phyloP scores from a whole-genome alignment of 2,797 vertebrate genomes.

The Thamnophis elegans region DNA sequence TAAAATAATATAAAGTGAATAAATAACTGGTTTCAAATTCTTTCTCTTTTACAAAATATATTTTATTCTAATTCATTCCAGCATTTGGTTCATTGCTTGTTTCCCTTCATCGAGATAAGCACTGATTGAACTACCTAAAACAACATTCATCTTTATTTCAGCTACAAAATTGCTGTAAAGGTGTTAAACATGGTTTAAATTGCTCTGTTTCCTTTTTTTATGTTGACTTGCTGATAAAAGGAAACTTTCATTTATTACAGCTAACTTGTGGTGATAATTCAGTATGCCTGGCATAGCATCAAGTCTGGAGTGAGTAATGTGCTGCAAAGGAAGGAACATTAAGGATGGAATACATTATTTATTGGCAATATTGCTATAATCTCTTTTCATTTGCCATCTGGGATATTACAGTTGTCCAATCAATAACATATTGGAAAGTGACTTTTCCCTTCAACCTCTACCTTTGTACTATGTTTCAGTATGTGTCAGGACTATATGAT shows the following conservation, averaged over 20 bases:
- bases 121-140: conserved; percentile 61
- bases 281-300: conserved; percentile 51
- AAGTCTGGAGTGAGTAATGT: conserved; percentile 58
- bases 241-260: conserved; percentile 56
- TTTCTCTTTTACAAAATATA: conserved; percentile 61
- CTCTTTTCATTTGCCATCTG: conserved; percentile 60
- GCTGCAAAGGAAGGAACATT: conserved; percentile 59
- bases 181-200: conserved; percentile 67
- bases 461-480: conserved; percentile 3
- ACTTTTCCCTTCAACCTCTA: conserved; percentile 28
- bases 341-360: conserved; percentile 68
- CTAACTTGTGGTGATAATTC: conserved; percentile 58
- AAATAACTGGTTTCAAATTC: conserved; percentile 70
- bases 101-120: conserved; percentile 69
- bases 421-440: conserved; percentile 38
- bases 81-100: conserved; percentile 61
- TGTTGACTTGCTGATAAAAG: conserved; percentile 55
- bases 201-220: conserved; percentile 61
- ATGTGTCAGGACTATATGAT: not conserved
- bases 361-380: conserved; percentile 53
- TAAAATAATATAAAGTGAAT: conserved; percentile 84
- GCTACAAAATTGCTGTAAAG: conserved; percentile 65
- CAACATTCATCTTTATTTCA: conserved; percentile 69
- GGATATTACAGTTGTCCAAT: conserved; percentile 46
- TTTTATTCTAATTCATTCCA: conserved; percentile 69